Evolutionary conservation across 2,888 invertebrate genomes (phyloP).

Genomic region (Acrobasis consociella): DNA sequence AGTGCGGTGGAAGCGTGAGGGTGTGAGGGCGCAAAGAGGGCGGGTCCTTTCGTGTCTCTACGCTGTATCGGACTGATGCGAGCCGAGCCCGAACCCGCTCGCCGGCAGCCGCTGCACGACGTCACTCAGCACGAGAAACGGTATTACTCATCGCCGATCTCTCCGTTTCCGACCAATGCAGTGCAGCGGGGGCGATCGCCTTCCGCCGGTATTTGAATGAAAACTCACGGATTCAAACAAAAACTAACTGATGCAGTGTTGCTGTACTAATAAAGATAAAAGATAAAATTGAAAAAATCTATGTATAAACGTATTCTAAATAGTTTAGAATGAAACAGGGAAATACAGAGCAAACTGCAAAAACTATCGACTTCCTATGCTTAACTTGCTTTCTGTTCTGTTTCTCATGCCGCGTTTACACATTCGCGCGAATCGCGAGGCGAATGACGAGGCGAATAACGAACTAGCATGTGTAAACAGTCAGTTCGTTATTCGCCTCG

Average conservation of each 20-base stretch:
- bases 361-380: slow-evolving; percentile 60
- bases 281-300: background rate
- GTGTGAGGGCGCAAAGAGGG: slow-evolving; percentile 45
- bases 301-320: slow-evolving; percentile 1
- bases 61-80: slow-evolving; percentile 67
- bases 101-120: slow-evolving; percentile 62
- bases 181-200: slow-evolving; percentile 49
- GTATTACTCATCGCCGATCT: slow-evolving; percentile 75
- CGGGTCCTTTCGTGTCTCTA: slow-evolving; percentile 68
- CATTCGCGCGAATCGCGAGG: too few relatives aligned
- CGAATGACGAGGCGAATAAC: too few relatives aligned
- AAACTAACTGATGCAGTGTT: slow-evolving; percentile 24
- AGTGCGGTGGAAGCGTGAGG: slow-evolving; percentile 51
- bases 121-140: slow-evolving; percentile 74
- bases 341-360: slow-evolving; percentile 30
- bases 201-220: slow-evolving; percentile 40
- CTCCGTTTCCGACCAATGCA: slow-evolving; percentile 42
- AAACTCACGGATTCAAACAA: slow-evolving; percentile 30
- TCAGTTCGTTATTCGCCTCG: too few relatives aligned
- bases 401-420: too few relatives aligned
- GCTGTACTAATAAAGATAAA: background rate
- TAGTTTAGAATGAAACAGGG: slow-evolving; percentile 5
- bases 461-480: too few relatives aligned
- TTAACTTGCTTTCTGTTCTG: too few relatives aligned
- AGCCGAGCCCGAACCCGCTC: slow-evolving; percentile 46